A percentile compares a stretch with the other conserved stretches of the same genome.
Conservation (phyloP, 2,113 vertebrate genomes). For the Spea multiplicata region DNA sequence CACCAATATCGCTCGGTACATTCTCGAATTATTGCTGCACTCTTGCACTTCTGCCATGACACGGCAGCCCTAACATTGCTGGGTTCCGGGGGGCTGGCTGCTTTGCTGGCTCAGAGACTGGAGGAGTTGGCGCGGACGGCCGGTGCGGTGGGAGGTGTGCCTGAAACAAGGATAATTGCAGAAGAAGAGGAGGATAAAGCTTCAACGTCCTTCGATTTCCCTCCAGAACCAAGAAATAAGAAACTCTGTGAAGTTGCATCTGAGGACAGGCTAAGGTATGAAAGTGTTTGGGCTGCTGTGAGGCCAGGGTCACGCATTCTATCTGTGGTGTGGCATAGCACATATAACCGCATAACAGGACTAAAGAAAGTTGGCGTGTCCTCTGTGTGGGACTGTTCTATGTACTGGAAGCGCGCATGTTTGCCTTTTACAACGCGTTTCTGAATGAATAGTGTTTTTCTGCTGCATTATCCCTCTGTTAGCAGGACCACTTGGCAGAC, state of each 20-base stretch:
- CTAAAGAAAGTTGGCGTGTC: too few species aligned
- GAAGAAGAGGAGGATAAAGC: conserved; percentile 57
- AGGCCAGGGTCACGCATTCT: too few species aligned
- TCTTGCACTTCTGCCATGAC: conserved; percentile 86
- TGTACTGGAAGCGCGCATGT: too few species aligned
- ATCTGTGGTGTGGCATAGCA: too few species aligned
- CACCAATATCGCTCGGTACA: conserved; percentile 59
- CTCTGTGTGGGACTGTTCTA: too few species aligned
- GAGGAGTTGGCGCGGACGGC: conserved; percentile 63
- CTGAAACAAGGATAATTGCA: neutral
- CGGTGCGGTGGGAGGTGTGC: neutral
- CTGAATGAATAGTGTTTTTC: too few species aligned
- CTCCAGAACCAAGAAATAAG: conserved; percentile 62
- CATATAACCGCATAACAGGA: too few species aligned
- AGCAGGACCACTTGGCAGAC: too few species aligned
- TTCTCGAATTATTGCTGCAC: conserved; percentile 72
- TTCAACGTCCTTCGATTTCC: conserved; percentile 80
- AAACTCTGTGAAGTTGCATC: conserved; percentile 61
- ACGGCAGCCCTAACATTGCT: conserved; percentile 77
- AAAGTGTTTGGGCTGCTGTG: too few species aligned
- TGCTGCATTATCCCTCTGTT: too few species aligned
- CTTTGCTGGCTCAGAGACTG: conserved; percentile 72
- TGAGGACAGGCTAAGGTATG: conserved; percentile 78
- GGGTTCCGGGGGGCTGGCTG: conserved; percentile 76
- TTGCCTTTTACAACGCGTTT: too few species aligned